Evolutionary conservation across 2,888 invertebrate genomes (phyloP).

Genomic region (Celastrina argiolus): DNA sequence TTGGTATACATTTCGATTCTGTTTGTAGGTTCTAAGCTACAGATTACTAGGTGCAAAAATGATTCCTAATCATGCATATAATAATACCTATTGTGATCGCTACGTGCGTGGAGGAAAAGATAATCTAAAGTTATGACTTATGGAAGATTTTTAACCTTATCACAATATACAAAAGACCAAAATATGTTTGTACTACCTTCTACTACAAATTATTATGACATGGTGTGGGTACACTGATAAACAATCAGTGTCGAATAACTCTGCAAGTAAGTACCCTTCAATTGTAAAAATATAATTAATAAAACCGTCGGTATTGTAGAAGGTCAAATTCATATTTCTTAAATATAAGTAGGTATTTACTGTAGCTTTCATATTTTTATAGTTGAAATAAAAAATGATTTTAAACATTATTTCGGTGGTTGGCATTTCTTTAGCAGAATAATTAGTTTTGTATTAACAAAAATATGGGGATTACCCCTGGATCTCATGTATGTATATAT

Average conservation of each 20-base stretch:
- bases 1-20: neutral
- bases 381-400: neutral
- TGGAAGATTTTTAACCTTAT: slow-evolving; percentile 7
- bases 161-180: neutral
- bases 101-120: neutral
- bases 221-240: too few relatives aligned
- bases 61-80: neutral
- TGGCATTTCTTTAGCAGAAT: neutral
- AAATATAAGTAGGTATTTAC: neutral
- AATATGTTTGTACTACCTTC: neutral
- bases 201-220: neutral
- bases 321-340: neutral
- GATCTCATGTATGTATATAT: neutral
- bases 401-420: neutral
- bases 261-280: neutral
- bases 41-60: slow-evolving; percentile 2
- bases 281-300: neutral
- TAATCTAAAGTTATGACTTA: neutral
- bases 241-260: neutral
- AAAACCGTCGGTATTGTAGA: neutral
- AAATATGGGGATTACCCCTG: neutral
- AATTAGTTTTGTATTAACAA: neutral
- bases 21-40: neutral
- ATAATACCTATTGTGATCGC: neutral
- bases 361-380: neutral